A percentile compares a stretch with the other conserved stretches of the same genome.
These are phyloP conservation scores for Anguilla pacifica DNA, from an alignment of 2,797 vertebrate genomes.

Conservation along the genomic window DNA sequence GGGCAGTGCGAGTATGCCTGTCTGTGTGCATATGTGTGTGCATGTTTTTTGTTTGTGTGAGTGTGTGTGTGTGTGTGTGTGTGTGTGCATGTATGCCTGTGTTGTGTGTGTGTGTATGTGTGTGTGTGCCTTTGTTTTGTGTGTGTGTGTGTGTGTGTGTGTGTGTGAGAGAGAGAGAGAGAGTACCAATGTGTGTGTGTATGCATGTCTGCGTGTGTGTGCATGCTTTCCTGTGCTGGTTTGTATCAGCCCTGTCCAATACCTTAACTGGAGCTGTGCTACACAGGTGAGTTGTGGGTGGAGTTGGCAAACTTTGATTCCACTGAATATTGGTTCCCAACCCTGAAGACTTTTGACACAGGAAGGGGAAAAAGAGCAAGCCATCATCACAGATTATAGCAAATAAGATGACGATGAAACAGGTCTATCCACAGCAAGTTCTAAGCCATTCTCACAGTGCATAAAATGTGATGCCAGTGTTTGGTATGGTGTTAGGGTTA, in stretches of 20 bases:
- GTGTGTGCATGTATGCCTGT: not conserved
- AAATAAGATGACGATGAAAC: too few species aligned
- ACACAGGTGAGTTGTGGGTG: not conserved
- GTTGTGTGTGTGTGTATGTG: not conserved
- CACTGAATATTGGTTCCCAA: not conserved
- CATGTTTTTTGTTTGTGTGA: too few species aligned
- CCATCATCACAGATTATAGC: not conserved
- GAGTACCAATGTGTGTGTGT: not conserved
- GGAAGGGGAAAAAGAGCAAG: not conserved
- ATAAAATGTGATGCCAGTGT: not conserved
- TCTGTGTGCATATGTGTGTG: not conserved
- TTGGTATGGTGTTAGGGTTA: not conserved
- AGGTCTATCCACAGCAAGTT: not conserved
- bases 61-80: not conserved
- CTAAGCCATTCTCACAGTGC: not conserved
- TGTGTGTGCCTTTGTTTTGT: too few species aligned
- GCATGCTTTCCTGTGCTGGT: not conserved
- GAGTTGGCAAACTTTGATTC: not conserved
- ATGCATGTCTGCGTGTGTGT: not conserved
- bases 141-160: not conserved
- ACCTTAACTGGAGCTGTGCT: not conserved
- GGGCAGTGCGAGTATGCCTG: not conserved
- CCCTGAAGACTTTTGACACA: not conserved
- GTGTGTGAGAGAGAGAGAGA: not conserved
- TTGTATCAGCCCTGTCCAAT: not conserved